A percentile compares a stretch with the other conserved stretches of the same genome.
Conservation (phyloP, 2,888 invertebrate genomes). For the Cactoblastis cactorum region DNA sequence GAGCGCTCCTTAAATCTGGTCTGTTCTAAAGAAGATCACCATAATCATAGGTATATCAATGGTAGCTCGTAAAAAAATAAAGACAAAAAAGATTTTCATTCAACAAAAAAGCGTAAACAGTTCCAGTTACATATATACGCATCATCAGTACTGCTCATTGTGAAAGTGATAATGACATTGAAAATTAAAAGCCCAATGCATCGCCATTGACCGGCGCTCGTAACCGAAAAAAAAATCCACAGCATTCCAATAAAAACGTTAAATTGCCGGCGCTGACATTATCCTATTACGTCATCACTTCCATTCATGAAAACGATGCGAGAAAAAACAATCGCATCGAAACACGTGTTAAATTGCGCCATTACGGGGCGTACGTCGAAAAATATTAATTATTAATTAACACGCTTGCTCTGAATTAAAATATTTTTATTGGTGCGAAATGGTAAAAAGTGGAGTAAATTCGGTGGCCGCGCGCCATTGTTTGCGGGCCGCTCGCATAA, state of each 20-base stretch:
- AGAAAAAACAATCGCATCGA: conserved; percentile 71
- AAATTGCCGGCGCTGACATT: conserved; percentile 75
- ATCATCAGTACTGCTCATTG: conserved; percentile 54
- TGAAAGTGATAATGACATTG: conserved; percentile 79
- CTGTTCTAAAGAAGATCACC: too few relatives aligned
- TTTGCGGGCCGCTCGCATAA: conserved; percentile 73
- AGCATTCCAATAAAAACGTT: conserved; percentile 75
- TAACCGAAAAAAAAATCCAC: conserved; percentile 65
- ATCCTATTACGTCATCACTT: conserved; percentile 78
- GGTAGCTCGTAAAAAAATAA: not conserved
- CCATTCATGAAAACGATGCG: conserved; percentile 76
- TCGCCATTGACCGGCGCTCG: conserved; percentile 68
- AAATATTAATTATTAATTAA: conserved; percentile 79
- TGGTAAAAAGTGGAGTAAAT: conserved; percentile 76
- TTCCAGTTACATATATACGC: conserved; percentile 10
- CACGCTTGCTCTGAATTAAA: conserved; percentile 68
- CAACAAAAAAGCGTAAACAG: conserved; percentile 1
- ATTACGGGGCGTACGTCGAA: conserved; percentile 69
- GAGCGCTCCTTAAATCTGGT: too few relatives aligned
- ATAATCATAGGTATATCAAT: not conserved
- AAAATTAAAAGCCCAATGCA: conserved; percentile 74
- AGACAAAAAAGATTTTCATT: not conserved
- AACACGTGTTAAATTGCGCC: conserved; percentile 72
- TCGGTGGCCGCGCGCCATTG: conserved; percentile 74
- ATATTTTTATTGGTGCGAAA: conserved; percentile 76